These are phyloP conservation scores for Conus betulinus DNA, from an alignment of 1,140 invertebrate species.

Conservation along the genomic window DNA sequence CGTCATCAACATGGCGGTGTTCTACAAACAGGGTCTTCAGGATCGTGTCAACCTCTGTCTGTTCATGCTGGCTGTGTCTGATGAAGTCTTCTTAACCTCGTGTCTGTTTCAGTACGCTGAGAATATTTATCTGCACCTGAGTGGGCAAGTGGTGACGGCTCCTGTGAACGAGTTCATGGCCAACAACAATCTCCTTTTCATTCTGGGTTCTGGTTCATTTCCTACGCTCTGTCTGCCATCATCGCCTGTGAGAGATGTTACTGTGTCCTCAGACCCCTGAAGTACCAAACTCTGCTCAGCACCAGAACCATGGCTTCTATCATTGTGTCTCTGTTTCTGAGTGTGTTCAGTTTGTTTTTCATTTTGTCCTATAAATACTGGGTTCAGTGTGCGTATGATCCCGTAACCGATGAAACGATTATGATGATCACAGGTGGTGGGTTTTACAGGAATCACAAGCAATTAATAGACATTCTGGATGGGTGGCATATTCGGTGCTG, in stretches of 20 bases:
- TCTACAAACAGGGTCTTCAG: constrained; percentile 4
- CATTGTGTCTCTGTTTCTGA: not conserved
- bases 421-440: not conserved
- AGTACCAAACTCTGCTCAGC: not conserved
- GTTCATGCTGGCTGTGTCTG: not conserved
- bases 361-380: not conserved
- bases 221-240: not conserved
- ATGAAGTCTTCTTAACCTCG: not conserved
- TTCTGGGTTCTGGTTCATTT: not conserved
- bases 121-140: not conserved
- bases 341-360: not conserved
- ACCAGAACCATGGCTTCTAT: not conserved
- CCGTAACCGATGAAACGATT: not conserved
- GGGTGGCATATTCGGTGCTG: not conserved
- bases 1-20: constrained; percentile 12
- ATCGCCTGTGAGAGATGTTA: constrained; percentile 11
- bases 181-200: not conserved
- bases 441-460: not conserved
- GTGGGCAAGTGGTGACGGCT: not conserved
- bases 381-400: not conserved
- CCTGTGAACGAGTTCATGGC: not conserved
- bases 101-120: not conserved
- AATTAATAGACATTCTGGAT: not conserved
- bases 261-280: not conserved
- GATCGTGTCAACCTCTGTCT: constrained; percentile 22